Evolutionary conservation across 2,888 invertebrate genomes (phyloP).

Genomic region (Nymphalis polychloros): DNA sequence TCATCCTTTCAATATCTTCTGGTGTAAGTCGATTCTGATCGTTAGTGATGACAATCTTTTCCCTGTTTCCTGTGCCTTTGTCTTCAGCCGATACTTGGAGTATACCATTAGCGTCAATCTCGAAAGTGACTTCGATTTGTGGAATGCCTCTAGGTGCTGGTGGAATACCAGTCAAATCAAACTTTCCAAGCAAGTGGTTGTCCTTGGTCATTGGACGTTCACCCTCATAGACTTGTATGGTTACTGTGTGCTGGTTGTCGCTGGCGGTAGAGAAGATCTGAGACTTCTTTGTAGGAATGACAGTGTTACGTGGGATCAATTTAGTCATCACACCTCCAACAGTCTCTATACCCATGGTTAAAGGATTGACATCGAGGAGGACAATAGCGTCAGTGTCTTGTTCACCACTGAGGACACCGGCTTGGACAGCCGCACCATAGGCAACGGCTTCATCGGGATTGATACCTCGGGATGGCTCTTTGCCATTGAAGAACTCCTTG

Average conservation of each 20-base stretch:
- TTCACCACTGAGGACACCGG: conserved; percentile 98
- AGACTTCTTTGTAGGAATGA: conserved; percentile 99
- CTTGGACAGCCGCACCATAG: conserved; percentile 99
- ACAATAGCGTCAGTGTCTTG: conserved; percentile 98
- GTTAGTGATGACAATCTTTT: conserved; percentile 99
- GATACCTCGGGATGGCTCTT: conserved; percentile 98
- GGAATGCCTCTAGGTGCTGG: conserved; percentile 96
- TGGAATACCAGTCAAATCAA: conserved; percentile 98
- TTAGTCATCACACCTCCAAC: conserved; percentile 99
- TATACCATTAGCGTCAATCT: conserved; percentile 97
- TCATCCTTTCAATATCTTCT: conserved; percentile 99
- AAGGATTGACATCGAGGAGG: conserved; percentile 97
- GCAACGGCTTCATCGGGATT: conserved; percentile 99
- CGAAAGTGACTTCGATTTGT: conserved; percentile 96
- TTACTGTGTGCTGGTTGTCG: conserved; percentile 99
- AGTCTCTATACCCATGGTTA: conserved; percentile 99
- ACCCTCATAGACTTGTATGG: conserved; percentile 99
- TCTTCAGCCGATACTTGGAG: conserved; percentile 98
- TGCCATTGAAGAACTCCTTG: conserved; percentile 97
- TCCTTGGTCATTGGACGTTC: conserved; percentile 99
- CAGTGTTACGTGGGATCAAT: conserved; percentile 98
- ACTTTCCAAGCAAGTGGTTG: conserved; percentile 98
- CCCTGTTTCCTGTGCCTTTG: conserved; percentile 99
- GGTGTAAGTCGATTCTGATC: conserved; percentile 98
- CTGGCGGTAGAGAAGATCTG: conserved; percentile 99